Conservation (phyloP, 2,797 vertebrate species). For the Trichosurus vulpecula region DNA sequence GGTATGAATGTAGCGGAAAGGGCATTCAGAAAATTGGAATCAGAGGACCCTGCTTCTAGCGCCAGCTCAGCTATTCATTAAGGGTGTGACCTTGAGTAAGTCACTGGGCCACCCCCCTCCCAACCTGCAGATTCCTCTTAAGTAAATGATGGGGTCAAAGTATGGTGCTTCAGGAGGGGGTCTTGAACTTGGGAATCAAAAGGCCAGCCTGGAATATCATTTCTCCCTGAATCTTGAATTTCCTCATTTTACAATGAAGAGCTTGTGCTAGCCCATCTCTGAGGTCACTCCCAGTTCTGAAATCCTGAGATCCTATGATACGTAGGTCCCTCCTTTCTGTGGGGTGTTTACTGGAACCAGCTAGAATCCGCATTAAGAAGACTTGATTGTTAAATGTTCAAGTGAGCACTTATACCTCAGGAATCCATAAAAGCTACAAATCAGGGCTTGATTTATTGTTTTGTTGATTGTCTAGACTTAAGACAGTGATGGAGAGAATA, state of each 20-base stretch:
- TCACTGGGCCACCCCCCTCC: neutral
- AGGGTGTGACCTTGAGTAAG: neutral
- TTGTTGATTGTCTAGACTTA: neutral
- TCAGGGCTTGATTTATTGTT: neutral
- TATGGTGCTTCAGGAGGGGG: neutral
- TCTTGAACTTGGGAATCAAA: neutral
- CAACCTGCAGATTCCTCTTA: neutral
- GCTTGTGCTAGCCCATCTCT: neutral
- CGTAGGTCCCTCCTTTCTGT: neutral
- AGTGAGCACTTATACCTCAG: neutral
- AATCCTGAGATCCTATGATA: neutral
- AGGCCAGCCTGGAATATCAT: neutral
- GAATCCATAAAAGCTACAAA: neutral
- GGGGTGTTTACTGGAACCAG: neutral
- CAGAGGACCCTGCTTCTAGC: neutral
- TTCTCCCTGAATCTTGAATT: neutral
- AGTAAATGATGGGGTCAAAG: neutral
- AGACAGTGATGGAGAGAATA: neutral
- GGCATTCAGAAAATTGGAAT: neutral
- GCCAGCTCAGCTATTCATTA: neutral
- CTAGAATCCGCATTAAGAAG: neutral
- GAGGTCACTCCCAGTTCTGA: neutral
- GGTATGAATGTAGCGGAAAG: neutral
- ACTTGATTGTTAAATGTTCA: neutral
- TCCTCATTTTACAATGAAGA: neutral